Evolutionary conservation across 2,888 invertebrate species (phyloP).

Genomic region (Spialia ferax): DNA sequence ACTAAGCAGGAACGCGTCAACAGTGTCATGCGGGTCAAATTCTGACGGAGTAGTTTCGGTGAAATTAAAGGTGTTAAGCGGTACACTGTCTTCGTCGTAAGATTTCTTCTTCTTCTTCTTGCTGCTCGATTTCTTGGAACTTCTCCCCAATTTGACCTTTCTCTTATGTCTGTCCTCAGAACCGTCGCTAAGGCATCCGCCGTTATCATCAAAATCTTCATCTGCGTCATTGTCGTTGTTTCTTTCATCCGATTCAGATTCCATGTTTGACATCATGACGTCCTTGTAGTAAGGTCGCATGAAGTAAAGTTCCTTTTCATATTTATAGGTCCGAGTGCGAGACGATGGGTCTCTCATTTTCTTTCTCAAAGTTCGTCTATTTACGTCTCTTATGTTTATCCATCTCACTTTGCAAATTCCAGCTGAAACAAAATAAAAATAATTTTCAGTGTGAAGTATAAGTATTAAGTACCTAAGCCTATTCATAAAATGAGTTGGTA

Average conservation of each 20-base stretch:
- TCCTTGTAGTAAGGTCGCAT: conserved; percentile 74
- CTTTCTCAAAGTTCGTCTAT: conserved; percentile 70
- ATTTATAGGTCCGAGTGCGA: conserved; percentile 68
- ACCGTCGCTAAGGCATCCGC: conserved; percentile 52
- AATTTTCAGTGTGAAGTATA: no score
- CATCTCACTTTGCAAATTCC: conserved; percentile 77
- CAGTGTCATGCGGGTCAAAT: conserved; percentile 68
- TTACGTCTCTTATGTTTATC: conserved; percentile 80
- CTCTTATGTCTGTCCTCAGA: conserved; percentile 54
- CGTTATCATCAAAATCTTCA: conserved; percentile 52
- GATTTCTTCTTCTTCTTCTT: conserved; percentile 52
- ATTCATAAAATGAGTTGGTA: no score
- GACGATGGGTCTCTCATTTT: conserved; percentile 50
- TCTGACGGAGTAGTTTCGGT: conserved; percentile 56
- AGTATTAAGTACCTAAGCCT: no score
- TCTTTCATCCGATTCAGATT: conserved; percentile 52
- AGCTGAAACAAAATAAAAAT: conserved; percentile 56
- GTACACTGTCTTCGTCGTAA: conserved; percentile 50
- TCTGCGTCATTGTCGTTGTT: conserved; percentile 55
- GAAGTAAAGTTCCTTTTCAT: conserved; percentile 68
- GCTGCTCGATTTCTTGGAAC: conserved; percentile 49
- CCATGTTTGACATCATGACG: conserved; percentile 52
- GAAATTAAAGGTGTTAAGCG: conserved; percentile 48
- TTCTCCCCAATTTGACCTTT: conserved; percentile 51
- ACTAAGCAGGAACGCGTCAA: conserved; percentile 75